phyloP scores from a whole-genome alignment of 2,113 vertebrate genomes.

The Ia io region DNA sequence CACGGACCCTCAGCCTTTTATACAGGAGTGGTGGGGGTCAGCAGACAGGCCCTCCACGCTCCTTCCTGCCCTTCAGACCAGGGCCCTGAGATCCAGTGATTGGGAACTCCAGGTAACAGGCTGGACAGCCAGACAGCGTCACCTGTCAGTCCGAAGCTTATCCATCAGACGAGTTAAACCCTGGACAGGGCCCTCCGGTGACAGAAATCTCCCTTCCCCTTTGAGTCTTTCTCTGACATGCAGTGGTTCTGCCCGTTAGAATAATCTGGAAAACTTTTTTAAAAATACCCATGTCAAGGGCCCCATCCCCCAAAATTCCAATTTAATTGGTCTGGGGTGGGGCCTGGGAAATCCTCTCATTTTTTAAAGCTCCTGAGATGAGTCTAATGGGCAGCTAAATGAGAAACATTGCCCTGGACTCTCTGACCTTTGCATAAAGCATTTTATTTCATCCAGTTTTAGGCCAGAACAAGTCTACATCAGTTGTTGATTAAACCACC shows the following conservation, averaged over 20 bases:
- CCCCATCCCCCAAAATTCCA: background rate
- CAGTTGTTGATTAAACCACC: background rate
- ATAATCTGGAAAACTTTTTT: background rate
- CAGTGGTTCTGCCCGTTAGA: background rate
- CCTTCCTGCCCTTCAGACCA: background rate
- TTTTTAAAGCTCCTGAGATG: background rate
- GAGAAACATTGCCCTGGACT: background rate
- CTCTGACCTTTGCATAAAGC: background rate
- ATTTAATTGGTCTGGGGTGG: background rate
- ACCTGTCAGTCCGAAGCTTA: background rate
- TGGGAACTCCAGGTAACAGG: background rate
- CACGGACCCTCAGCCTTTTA: background rate
- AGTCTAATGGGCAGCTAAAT: background rate
- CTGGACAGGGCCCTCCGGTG: accelerated
- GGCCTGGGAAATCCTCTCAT: background rate
- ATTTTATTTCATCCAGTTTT: background rate
- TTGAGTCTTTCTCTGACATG: background rate
- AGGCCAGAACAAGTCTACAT: background rate
- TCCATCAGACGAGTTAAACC: background rate
- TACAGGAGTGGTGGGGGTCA: background rate
- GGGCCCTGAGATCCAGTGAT: background rate
- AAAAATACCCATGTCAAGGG: background rate
- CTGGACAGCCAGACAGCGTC: background rate
- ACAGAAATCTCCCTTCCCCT: background rate
- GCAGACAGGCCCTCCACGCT: background rate